Evolutionary conservation across 1,140 invertebrate species (phyloP), one percentile per base, ranked within the genome.

Genomic region (Drosophila repleta): DNA sequence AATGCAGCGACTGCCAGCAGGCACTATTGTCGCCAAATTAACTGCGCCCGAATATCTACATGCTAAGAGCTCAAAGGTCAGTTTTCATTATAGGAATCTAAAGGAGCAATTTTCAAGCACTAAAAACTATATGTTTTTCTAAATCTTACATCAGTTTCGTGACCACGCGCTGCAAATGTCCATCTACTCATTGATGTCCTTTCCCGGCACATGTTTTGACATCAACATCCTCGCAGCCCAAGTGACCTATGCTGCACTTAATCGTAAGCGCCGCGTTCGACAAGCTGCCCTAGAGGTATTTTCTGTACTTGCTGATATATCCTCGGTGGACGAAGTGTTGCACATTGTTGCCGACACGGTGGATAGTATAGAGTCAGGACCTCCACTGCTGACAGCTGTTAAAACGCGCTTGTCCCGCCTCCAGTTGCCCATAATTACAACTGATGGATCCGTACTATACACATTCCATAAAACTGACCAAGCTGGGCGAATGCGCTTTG

Each of bases 201-300:
- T 96, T 92, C 96, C 96, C 3, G 95, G 96, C 82, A 95, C 95
- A 43, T 96, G 96, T 60, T 96, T 97, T 90, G 95, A 96, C 91
- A 93, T 96, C 20, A 90, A 92, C 11, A 92, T 92, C 7, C 92
- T 96, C 10, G 94, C 95, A 29, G 87, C 91, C 13, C 92, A 93
- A 70, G 93, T 93, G 10, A 93, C 94, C 13, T 92, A 93, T 37
- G 93, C 94, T 55, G 92, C 96, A 15, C 93, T 93, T 18, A 96
- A 97, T 92, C 92, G 93, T 2, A 95, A 96, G 76, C 92, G 96
- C 58, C 93, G 95, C 74, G 96, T 97, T 0, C 93, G 96, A 10
- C 96, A 96, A 76, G 95, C 96, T 3, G 94, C 96, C 0, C 92
- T 97, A n/a, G 97, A 97, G 90, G 95, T 96, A 48, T 91, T 97